Base-by-base conservation (phyloP, 2,797 vertebrate species). In the Heterohyrax brucei region DNA sequence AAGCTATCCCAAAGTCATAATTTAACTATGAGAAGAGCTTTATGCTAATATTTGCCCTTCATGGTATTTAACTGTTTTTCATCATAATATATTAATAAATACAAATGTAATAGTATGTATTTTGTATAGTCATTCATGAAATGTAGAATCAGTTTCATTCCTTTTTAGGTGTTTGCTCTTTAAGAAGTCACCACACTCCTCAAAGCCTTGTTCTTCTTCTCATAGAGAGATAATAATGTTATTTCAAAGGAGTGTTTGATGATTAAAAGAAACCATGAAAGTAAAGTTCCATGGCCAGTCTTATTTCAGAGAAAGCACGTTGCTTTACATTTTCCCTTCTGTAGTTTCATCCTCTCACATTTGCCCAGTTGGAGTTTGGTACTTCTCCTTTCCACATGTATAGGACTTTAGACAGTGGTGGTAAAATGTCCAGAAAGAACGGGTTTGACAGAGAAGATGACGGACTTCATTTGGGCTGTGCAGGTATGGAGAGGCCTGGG, bases 191-290 rank as follows among this genome's bases (percentile, higher is more conserved):
- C 50, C 44, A 77, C 68, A 92, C 28, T 86, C 96, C 84, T 93
- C 7, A 95, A 48, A 92, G 66, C 6, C 66, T 85, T 9, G 26
- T 98, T 93, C 76, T 44, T 50, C 1, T 94, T 13, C 46, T 53
- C 39, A 5, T 61, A 59, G 4, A 77, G 13, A 5, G 3, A 30
- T 14, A 80, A 50, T 80, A 14, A 7, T 66, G 39, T 33, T 30
- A 14, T 73, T 19, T 82, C 44, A 81, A 59, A 88, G 1, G 3
- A 56, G 4, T 66, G 0, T 89, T 64, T 33, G 21, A 80, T 62
- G 22, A 22, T 64, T 77, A 87, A 68, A 84, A 30, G 18, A 73
- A 19, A 53, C 70, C 0, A 3, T 39, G 86, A 53, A 7, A 50
- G 7, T 75, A 3, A 61, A 59, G 4, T 82, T 3, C 7, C 70